These are phyloP conservation scores for Syritta pipiens DNA, from an alignment of 2,888 invertebrate species.

Conservation along the genomic window DNA sequence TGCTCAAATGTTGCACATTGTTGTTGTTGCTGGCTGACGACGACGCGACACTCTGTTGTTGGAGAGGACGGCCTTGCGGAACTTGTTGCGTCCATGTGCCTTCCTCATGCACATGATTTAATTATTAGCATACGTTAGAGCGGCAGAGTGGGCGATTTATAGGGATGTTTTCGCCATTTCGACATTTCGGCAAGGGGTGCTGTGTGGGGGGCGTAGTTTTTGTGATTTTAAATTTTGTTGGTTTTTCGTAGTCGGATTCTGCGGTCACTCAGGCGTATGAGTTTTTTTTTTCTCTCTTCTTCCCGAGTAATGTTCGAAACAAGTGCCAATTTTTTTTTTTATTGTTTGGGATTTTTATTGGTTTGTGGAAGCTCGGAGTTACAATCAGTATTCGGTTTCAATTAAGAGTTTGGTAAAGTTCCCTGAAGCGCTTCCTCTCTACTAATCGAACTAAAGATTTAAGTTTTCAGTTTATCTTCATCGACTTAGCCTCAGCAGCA, in stretches of 20 bases:
- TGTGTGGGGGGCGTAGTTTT: conserved; percentile 4
- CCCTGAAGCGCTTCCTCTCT: no score
- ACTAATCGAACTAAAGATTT: no score
- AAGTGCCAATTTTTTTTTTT: no score
- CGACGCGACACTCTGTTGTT: not conserved
- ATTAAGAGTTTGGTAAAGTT: no score
- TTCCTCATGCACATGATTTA: conserved; percentile 48
- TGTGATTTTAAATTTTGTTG: conserved; percentile 1
- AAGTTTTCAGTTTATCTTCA: no score
- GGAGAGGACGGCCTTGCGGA: conserved; percentile 5
- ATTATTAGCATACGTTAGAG: conserved; percentile 52
- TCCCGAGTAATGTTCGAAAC: no score
- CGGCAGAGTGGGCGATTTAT: conserved; percentile 1
- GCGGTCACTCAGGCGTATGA: conserved; percentile 12
- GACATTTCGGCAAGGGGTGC: conserved; percentile 7
- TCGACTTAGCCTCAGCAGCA: no score
- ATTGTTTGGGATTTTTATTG: no score
- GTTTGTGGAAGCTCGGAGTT: no score
- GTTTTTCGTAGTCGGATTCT: conserved; percentile 5
- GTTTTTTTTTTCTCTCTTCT: not conserved
- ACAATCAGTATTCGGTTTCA: no score
- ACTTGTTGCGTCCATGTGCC: conserved; percentile 45
- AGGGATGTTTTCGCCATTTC: not conserved
- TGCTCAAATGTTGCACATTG: conserved; percentile 34
- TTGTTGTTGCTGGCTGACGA: not conserved